Percentiles rank a stretch among this genome's conserved stretches.
Conservation (phyloP, 2,888 invertebrate species). For the Eupithecia abbreviata region DNA sequence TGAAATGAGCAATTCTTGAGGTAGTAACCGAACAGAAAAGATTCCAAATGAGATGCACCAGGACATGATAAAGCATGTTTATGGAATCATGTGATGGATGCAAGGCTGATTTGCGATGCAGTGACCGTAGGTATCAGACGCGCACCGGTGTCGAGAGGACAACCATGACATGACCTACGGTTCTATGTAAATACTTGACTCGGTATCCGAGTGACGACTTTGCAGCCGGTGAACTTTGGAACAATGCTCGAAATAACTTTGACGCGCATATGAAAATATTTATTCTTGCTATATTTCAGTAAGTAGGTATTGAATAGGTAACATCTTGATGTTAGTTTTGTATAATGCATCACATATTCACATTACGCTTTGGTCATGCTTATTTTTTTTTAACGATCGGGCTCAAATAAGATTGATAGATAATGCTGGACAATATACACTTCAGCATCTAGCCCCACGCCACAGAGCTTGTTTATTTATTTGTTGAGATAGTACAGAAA, state of each 20-base stretch:
- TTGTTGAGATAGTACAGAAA: no score
- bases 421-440: no score
- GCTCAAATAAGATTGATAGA: no score
- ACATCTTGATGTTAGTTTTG: no score
- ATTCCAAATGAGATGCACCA: constrained; percentile 19
- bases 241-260: constrained; percentile 3
- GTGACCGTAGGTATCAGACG: constrained; percentile 28
- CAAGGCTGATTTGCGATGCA: constrained; percentile 36
- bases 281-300: background rate
- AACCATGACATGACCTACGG: constrained; percentile 30
- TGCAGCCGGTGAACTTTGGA: background rate
- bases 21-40: background rate
- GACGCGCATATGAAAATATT: background rate
- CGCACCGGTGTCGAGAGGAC: constrained; percentile 22
- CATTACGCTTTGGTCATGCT: no score
- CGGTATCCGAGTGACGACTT: constrained; percentile 12
- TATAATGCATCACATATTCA: no score
- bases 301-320: no score
- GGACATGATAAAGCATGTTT: constrained; percentile 9
- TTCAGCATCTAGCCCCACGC: no score
- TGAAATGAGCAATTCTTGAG: background rate
- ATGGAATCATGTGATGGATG: constrained; percentile 28
- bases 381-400: no score
- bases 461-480: no score
- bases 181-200: constrained; percentile 21